Evolutionary conservation across 2,113 vertebrate species (phyloP).

Genomic region (Lepus timidus): DNA sequence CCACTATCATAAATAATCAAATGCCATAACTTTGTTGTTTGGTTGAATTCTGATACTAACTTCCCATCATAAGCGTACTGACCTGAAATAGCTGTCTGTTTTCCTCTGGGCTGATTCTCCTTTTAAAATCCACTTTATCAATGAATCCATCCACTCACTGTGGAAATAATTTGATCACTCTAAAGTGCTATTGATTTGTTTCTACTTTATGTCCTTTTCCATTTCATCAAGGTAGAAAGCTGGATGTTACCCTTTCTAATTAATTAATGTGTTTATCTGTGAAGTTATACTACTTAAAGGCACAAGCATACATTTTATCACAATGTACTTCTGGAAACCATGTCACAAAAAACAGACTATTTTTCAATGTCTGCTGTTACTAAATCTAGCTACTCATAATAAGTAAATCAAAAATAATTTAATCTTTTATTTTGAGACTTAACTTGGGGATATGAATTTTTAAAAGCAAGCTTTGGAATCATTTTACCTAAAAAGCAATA

Average conservation of each 20-base stretch:
- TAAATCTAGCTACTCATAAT: background rate
- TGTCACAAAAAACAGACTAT: background rate
- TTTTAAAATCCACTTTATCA: conserved; percentile 20
- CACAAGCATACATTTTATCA: background rate
- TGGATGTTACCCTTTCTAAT: conserved; percentile 36
- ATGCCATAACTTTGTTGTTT: background rate
- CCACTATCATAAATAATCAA: conserved; percentile 7
- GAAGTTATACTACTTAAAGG: conserved; percentile 10
- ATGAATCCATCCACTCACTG: background rate
- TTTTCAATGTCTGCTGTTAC: conserved; percentile 32
- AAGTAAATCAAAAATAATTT: conserved; percentile 14
- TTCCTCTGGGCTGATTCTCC: background rate
- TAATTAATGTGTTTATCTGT: conserved; percentile 39
- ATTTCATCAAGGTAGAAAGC: conserved; percentile 29
- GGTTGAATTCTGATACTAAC: background rate
- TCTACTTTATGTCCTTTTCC: conserved; percentile 41
- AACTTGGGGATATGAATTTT: conserved; percentile 25
- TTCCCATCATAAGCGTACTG: background rate
- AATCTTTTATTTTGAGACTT: background rate
- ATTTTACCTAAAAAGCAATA: background rate
- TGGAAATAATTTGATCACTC: conserved; percentile 60
- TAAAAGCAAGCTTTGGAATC: background rate
- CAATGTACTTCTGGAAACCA: background rate
- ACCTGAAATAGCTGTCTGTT: background rate
- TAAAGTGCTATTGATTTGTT: conserved; percentile 58